Evolutionary conservation across 2,797 vertebrate genomes (phyloP).

Genomic region (Alcedo quadribrachys): DNA sequence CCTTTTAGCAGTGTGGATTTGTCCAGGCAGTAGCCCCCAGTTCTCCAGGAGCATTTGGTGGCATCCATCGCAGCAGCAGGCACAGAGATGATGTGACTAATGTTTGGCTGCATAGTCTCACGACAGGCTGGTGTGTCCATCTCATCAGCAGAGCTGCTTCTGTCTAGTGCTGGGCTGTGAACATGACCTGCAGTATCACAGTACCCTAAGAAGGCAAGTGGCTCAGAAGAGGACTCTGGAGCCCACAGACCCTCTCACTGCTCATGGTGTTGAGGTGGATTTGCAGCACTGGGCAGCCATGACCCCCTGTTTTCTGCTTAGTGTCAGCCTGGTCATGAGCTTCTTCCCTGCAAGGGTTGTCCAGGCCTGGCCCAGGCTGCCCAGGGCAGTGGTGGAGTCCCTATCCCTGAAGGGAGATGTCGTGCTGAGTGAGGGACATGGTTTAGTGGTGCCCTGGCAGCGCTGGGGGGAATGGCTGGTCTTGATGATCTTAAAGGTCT

Average conservation of each 20-base stretch:
- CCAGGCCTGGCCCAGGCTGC: not conserved
- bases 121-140: accelerated
- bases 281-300: not conserved
- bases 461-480: not conserved
- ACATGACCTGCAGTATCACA: not conserved
- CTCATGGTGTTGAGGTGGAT: not conserved
- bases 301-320: not conserved
- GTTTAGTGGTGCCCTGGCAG: not conserved
- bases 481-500: not conserved
- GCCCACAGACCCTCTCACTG: not conserved
- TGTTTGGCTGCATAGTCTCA: not conserved
- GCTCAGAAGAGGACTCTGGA: not conserved
- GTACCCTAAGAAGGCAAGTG: not conserved
- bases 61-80: not conserved
- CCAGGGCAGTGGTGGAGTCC: not conserved
- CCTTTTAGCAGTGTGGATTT: not conserved
- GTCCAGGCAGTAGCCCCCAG: not conserved
- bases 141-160: not conserved
- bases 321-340: not conserved
- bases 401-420: not conserved
- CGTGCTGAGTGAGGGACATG: not conserved
- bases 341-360: not conserved
- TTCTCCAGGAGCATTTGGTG: not conserved
- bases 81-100: not conserved
- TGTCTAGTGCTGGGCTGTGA: not conserved